Percentiles rank a stretch among this genome's conserved stretches.
These are phyloP conservation scores for Podotricha telesiphe DNA, from an alignment of 2,888 invertebrate species.

Conservation along the genomic window DNA sequence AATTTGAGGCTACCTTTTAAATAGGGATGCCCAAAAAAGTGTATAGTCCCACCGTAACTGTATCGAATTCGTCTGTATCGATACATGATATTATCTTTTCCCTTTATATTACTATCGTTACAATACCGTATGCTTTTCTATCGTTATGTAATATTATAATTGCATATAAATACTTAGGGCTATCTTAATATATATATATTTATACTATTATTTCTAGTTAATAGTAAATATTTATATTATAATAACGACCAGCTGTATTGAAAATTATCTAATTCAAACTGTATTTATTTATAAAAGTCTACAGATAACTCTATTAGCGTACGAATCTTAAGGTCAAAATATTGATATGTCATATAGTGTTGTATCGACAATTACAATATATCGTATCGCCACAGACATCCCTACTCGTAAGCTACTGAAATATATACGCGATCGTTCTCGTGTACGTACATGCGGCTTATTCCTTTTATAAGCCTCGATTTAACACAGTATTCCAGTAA, in stretches of 20 bases:
- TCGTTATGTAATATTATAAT: too few relatives aligned
- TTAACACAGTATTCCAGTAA: constrained; percentile 30
- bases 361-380: background rate
- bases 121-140: too few relatives aligned
- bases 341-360: background rate
- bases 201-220: too few relatives aligned
- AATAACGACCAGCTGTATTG: too few relatives aligned
- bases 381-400: background rate
- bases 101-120: too few relatives aligned
- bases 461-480: constrained; percentile 38
- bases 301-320: too few relatives aligned
- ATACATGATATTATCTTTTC: too few relatives aligned
- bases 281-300: too few relatives aligned
- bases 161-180: too few relatives aligned
- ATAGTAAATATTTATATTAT: too few relatives aligned
- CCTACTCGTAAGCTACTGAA: background rate
- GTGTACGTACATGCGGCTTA: constrained; percentile 32
- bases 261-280: constrained; percentile 25
- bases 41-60: too few relatives aligned
- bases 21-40: constrained; percentile 17
- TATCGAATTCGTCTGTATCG: background rate
- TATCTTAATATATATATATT: too few relatives aligned
- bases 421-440: constrained; percentile 9
- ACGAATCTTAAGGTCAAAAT: background rate
- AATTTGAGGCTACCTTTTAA: constrained; percentile 55